Evolutionary conservation across 1,140 invertebrate species (phyloP).

Genomic region (Venustaconcha ellipsiformis): DNA sequence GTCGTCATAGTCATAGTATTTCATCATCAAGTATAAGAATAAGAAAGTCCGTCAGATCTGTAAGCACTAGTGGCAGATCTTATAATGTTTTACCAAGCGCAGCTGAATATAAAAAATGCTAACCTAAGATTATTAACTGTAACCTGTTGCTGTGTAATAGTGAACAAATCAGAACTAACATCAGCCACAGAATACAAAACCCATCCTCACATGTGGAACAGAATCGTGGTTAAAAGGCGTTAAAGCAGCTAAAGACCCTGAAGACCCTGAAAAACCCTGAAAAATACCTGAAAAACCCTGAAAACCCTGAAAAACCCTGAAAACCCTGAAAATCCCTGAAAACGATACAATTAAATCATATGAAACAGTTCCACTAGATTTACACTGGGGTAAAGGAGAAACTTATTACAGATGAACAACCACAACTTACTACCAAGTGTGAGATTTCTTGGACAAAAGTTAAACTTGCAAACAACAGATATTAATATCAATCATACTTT

Average conservation of each 20-base stretch:
- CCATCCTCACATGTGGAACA: slow-evolving; percentile 14
- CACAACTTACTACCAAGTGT: slow-evolving; percentile 10
- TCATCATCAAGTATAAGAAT: too few species aligned
- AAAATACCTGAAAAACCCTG: too few species aligned
- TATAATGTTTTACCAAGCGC: too few species aligned
- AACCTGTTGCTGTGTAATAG: slow-evolving; percentile 8
- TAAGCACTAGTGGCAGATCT: too few species aligned
- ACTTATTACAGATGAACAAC: background rate
- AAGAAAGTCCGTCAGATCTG: too few species aligned
- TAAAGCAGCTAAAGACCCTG: slow-evolving; percentile 19
- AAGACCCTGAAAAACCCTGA: too few species aligned
- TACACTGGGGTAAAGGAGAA: background rate
- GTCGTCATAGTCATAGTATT: too few species aligned
- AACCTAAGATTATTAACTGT: slow-evolving; percentile 12
- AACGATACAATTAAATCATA: slow-evolving; percentile 18
- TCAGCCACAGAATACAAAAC: slow-evolving; percentile 12
- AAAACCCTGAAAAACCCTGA: too few species aligned
- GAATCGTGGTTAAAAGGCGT: slow-evolving; percentile 20
- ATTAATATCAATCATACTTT: too few species aligned
- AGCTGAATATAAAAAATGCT: too few species aligned
- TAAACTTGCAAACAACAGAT: background rate
- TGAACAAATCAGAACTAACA: slow-evolving; percentile 5
- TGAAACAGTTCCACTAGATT: slow-evolving; percentile 15
- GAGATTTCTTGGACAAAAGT: slow-evolving; percentile 19
- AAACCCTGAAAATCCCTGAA: too few species aligned